phyloP scores from a whole-genome alignment of 2,888 invertebrate genomes.

The Byasa hedistus region DNA sequence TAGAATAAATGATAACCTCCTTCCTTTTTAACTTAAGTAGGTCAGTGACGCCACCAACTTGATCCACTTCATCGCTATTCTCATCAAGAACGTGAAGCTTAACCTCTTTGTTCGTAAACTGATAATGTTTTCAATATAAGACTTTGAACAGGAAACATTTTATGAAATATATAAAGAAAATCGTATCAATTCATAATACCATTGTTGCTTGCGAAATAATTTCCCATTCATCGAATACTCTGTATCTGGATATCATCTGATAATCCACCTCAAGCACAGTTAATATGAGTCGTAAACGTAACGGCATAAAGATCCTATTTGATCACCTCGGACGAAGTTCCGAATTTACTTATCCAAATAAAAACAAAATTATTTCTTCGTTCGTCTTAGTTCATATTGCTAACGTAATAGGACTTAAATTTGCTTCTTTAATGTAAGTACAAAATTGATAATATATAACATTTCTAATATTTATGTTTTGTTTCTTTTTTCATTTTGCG shows the following conservation, averaged over 20 bases:
- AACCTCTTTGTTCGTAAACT: too few relatives aligned
- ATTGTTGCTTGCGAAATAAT: slow-evolving; percentile 60
- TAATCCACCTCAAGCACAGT: slow-evolving; percentile 36
- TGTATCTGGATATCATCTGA: slow-evolving; percentile 46
- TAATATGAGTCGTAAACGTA: slow-evolving; percentile 33
- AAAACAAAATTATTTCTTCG: slow-evolving; percentile 27
- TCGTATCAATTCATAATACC: slow-evolving; percentile 60
- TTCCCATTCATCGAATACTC: slow-evolving; percentile 63
- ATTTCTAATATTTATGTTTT: slow-evolving; percentile 19
- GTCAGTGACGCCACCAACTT: too few relatives aligned
- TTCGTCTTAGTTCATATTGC: neutral
- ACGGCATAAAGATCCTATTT: slow-evolving; percentile 35
- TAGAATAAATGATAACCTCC: too few relatives aligned
- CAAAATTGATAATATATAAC: slow-evolving; percentile 10
- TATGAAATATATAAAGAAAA: slow-evolving; percentile 42
- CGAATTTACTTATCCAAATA: slow-evolving; percentile 39
- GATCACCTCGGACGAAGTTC: slow-evolving; percentile 25
- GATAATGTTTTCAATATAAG: too few relatives aligned
- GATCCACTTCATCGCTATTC: too few relatives aligned
- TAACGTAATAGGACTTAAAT: neutral
- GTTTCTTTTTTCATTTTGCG: slow-evolving; percentile 44
- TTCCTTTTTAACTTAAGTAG: too few relatives aligned
- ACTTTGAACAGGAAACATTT: too few relatives aligned
- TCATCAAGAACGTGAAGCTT: too few relatives aligned
- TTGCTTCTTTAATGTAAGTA: slow-evolving; percentile 13